These are phyloP conservation scores for Cheirogaleus major DNA, from an alignment of 2,797 vertebrate genomes.

Conservation along the genomic window DNA sequence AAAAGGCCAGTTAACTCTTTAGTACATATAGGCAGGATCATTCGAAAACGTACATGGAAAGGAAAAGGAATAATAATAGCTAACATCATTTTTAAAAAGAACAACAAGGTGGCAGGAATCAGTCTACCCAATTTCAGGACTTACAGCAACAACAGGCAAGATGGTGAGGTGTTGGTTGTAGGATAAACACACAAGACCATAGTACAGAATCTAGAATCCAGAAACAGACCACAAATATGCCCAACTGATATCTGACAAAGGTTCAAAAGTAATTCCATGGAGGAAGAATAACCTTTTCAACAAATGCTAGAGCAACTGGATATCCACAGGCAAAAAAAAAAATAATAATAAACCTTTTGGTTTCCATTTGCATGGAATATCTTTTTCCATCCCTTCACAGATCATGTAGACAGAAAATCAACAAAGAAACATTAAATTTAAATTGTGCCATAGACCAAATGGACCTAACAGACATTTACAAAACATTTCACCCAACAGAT, in stretches of 20 bases:
- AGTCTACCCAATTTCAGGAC: not conserved
- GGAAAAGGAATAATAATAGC: not conserved
- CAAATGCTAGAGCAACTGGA: not conserved
- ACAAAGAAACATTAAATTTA: not conserved
- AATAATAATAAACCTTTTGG: not conserved
- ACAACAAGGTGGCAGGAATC: not conserved
- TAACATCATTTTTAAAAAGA: not conserved
- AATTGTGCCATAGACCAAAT: not conserved
- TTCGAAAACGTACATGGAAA: not conserved
- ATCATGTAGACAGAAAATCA: not conserved
- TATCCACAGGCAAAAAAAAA: not conserved
- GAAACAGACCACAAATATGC: not conserved
- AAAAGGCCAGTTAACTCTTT: not conserved
- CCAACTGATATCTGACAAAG: not conserved
- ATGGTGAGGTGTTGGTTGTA: not conserved
- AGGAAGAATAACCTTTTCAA: not conserved
- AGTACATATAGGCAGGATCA: not conserved
- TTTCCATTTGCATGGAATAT: not conserved
- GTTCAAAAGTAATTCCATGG: not conserved
- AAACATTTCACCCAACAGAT: not conserved
- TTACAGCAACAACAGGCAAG: not conserved
- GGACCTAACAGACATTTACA: not conserved
- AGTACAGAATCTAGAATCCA: not conserved
- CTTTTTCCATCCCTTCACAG: not conserved
- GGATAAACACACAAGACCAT: not conserved